These are phyloP conservation scores for Orchesellides sinensis DNA, from an alignment of 2,888 invertebrate genomes.

Conservation along the genomic window DNA sequence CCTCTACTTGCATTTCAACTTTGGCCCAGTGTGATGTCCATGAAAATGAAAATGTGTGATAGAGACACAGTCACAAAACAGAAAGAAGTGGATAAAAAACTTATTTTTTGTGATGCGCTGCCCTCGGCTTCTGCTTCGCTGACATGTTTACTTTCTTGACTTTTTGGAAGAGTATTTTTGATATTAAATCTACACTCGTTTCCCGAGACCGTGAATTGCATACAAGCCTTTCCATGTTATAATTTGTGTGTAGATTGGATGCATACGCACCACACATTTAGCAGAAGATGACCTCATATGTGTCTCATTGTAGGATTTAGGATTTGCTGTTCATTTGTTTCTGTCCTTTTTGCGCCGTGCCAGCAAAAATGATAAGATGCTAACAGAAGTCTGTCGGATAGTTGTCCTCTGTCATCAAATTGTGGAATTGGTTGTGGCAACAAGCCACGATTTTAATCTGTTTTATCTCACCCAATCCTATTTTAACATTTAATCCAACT, in stretches of 20 bases:
- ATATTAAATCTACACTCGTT: no score
- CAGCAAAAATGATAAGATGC: no score
- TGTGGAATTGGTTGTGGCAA: constrained; percentile 41
- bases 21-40: constrained; percentile 9
- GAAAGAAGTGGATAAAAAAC: no score
- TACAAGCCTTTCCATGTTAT: no score
- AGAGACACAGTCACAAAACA: no score
- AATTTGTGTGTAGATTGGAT: no score
- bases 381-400: no score
- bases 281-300: neutral
- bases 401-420: constrained; percentile 50
- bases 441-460: constrained; percentile 33
- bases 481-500: constrained; percentile 36
- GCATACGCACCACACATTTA: neutral
- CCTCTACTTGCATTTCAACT: constrained; percentile 19
- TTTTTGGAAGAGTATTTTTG: no score
- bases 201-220: no score
- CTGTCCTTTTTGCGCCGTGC: neutral
- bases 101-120: no score
- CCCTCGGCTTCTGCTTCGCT: no score
- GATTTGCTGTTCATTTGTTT: constrained; percentile 22
- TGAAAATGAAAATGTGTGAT: constrained; percentile 17
- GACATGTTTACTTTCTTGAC: constrained; percentile 56
- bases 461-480: constrained; percentile 30
- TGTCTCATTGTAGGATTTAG: constrained; percentile 1